Percentiles rank a stretch among this genome's conserved stretches.
These are phyloP conservation scores for Cenopis cana DNA, from an alignment of 2,888 invertebrate genomes.

Conservation along the genomic window DNA sequence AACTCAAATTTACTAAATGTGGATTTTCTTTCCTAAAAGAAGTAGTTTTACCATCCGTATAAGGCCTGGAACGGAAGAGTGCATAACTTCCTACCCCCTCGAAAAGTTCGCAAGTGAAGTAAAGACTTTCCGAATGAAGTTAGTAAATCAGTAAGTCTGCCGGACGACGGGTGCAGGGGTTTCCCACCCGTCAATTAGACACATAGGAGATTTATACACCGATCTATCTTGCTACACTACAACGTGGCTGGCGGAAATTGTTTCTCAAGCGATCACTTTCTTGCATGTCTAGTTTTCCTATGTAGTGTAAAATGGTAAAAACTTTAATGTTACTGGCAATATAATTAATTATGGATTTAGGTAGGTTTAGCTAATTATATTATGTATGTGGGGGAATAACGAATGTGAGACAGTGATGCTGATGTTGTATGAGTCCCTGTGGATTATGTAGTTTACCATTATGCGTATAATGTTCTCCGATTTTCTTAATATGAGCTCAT, in stretches of 20 bases:
- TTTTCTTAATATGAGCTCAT: constrained; percentile 1
- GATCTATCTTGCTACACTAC: constrained; percentile 70
- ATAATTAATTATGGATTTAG: not conserved
- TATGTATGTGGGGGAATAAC: not conserved
- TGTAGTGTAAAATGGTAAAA: constrained; percentile 34
- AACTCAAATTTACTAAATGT: not conserved
- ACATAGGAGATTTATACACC: constrained; percentile 78
- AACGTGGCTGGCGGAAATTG: constrained; percentile 64
- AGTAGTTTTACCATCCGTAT: constrained; percentile 1
- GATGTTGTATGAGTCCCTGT: not conserved
- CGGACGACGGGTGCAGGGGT: constrained; percentile 52
- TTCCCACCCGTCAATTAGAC: constrained; percentile 80
- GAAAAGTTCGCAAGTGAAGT: constrained; percentile 44
- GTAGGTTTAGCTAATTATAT: not conserved
- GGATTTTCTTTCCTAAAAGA: not conserved
- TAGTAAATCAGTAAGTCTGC: constrained; percentile 66
- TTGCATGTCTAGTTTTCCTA: constrained; percentile 46
- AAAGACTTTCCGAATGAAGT: constrained; percentile 56
- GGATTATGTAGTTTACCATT: not conserved
- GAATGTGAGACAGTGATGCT: not conserved
- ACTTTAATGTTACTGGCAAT: not conserved
- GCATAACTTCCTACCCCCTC: constrained; percentile 9
- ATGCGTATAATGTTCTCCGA: not conserved
- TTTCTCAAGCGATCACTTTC: constrained; percentile 67
- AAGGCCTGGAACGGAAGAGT: not conserved